Evolutionary conservation across 2,113 vertebrate genomes (phyloP), one percentile per base, ranked within the genome.

Genomic region (Hymenochirus boettgeri): DNA sequence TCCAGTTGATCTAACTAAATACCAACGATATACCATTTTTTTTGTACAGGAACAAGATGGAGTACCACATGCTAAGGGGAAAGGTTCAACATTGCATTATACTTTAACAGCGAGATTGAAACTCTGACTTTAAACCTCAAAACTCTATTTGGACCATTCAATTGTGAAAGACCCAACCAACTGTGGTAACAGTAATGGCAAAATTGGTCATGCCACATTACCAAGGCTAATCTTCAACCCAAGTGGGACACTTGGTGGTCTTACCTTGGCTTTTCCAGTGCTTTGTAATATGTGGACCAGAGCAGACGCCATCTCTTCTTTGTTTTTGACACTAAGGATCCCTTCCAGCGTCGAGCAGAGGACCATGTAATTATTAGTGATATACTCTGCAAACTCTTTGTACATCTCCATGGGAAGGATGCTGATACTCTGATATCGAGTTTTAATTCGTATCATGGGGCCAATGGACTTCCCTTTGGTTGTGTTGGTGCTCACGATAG

Each of bases 401-500:
- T 99, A 99, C 90, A 95, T 90, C 84, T 99, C 96, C 95, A 98
- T 99, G 74, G 96, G 96, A 13, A 99, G 89, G 59, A 99, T 98
- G 86, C 80, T 95, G 88, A 99, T 91, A 54, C 91, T 98, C 80
- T 98, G 96, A 84, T 97, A 99, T 70, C 96, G 94, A 0, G 94
- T 86, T 70, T 98, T 99, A 83, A 99, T 94, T 64, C 96, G 87
- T 73, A 99, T 94, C 94, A 96, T 96, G 48, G 96, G 96, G 7
- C 92, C 94, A 0, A 91, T 79, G 2, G 92, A 75, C 70, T 98
- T 98, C 72, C 92, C 93, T 78, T 98, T 98, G 0, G 88, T 79
- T 0, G 94, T 93, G 80, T 89, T 97, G 67, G 96, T 88, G 1
- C 85, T 91, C 77, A 88, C 89, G 29, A 99, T 87, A 0, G 91